Conservation (phyloP, 2,113 vertebrate genomes). For the Mixornis gularis region DNA sequence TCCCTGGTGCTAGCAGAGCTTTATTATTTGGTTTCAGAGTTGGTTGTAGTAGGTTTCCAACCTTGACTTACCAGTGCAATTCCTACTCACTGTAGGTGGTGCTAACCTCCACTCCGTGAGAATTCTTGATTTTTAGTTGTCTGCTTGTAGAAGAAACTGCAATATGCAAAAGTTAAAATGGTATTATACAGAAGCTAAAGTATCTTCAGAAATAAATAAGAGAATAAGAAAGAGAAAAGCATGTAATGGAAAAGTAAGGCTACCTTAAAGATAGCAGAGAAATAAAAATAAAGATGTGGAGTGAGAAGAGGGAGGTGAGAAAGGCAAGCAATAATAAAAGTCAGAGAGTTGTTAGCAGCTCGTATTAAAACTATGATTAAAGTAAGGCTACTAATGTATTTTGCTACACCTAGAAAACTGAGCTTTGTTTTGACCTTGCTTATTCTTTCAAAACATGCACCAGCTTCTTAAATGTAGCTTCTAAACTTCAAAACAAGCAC, state of each 20-base stretch:
- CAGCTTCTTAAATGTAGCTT: neutral
- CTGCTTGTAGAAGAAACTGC: neutral
- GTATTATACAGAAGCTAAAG: neutral
- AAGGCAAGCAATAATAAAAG: neutral
- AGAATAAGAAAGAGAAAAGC: neutral
- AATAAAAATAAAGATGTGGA: neutral
- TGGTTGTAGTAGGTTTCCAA: neutral
- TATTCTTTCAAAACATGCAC: neutral
- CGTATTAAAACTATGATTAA: neutral
- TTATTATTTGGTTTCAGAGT: neutral
- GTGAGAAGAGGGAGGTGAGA: neutral
- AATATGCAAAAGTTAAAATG: neutral
- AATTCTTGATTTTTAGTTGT: neutral
- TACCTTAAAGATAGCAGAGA: neutral
- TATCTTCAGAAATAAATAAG: neutral
- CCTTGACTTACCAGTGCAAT: neutral
- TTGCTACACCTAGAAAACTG: neutral
- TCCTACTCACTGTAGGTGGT: neutral
- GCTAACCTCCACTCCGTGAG: neutral
- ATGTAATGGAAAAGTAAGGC: neutral
- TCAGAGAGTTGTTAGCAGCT: neutral
- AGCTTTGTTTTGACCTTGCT: neutral
- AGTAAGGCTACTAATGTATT: neutral
- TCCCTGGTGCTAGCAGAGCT: neutral
- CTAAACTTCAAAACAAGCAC: neutral